Base-by-base conservation (phyloP, 2,113 vertebrate genomes). In the Tragelaphus imberbis region DNA sequence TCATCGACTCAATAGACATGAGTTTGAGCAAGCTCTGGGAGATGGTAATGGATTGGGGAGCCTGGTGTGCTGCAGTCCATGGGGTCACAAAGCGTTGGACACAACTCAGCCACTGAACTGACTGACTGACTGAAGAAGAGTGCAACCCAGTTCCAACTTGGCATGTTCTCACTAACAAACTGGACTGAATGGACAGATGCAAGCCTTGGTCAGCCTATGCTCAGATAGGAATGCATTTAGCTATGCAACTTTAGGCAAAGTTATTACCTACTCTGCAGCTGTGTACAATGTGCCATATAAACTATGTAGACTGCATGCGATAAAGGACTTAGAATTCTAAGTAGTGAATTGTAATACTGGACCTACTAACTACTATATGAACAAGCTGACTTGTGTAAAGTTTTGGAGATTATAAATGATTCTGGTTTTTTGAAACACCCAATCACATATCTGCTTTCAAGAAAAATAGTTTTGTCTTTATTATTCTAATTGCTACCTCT, bases 341-440 rank as follows among this genome's bases (percentile, higher is more conserved):
- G 53, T 12, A 61, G 53, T 89, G 68, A 85, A 47, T n/a, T 56
- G 15, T 56, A 80, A 88, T 30, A 4, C 30, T 30, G 53, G 53
- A 27, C 77, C 86, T 94, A 56, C 81, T 6, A n/a, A 58, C 93
- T 71, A 9, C 91, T 7, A 9, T 79, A 56, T 61, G 40, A 63
- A 85, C 90, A 81, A 63, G 87, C 77, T 7, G 19, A 85, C 95
- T 91, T 71, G 63, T 81, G 49, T 12, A 30, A 75, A 21, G 87
- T 51, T 79, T 82, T 71, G 90, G 95, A 97, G 93, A 25, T 68
- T 27, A 86, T 23, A 90, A 82, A 53, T 2, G 95, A 95, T 97
- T 86, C 97, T 96, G 91, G 79, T 58, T 44, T 86, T 55, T 82
- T 71, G 88, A 79, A 59, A 53, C 30, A 97, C 86, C 96, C 97